phyloP scores from a whole-genome alignment of 2,797 vertebrate species.

The Anas acuta region DNA sequence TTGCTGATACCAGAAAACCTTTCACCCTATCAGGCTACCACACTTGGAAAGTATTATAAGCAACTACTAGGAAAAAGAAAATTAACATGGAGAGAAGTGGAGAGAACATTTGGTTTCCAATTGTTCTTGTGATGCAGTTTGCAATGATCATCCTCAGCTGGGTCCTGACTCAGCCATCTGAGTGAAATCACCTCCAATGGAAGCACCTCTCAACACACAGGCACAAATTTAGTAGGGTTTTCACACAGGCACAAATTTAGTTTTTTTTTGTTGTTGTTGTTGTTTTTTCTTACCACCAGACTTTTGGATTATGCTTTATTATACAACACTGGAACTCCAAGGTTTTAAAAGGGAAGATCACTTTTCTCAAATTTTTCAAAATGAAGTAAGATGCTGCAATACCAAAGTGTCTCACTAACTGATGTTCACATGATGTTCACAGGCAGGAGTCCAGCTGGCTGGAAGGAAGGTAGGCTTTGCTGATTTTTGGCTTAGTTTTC shows the following conservation, averaged over 20 bases:
- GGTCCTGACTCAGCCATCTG: not conserved
- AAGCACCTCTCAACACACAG: not conserved
- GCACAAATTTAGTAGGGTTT: not conserved
- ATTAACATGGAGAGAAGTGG: not conserved
- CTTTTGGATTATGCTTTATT: not conserved
- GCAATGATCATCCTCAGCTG: not conserved
- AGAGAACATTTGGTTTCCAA: not conserved
- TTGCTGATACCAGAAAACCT: not conserved
- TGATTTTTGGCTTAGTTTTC: not conserved
- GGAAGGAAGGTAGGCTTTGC: not conserved
- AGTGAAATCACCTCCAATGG: not conserved
- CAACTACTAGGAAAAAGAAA: not conserved
- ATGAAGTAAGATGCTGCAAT: not conserved
- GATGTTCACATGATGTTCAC: not conserved
- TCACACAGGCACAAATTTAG: not conserved
- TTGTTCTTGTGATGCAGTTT: not conserved
- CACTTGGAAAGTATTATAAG: not conserved
- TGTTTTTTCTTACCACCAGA: not conserved
- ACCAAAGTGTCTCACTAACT: not conserved
- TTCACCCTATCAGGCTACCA: not conserved
- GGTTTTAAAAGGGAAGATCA: not conserved
- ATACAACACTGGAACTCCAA: not conserved
- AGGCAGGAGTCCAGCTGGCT: not conserved
- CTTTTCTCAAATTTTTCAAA: not conserved
- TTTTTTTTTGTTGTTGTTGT: not conserved